phyloP scores from a whole-genome alignment of 2,797 vertebrate genomes.

The Streptopelia turtur region DNA sequence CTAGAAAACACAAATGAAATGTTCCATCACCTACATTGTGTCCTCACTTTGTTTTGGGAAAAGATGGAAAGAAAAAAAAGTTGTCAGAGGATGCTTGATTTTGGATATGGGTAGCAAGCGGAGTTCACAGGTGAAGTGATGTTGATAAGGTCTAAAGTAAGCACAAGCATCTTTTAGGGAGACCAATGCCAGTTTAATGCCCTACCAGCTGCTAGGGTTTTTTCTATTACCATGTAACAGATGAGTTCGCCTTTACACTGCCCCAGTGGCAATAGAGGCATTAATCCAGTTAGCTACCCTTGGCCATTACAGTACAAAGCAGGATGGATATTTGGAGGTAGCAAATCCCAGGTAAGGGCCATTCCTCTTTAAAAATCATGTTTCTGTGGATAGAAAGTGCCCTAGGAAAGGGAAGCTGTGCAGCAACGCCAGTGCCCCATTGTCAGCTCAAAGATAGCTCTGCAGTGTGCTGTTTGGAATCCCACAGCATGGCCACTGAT shows the following conservation, averaged over 20 bases:
- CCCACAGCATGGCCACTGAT: accelerated
- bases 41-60: neutral
- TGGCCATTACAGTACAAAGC: neutral
- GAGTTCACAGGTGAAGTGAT: neutral
- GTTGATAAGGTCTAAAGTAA: neutral
- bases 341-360: neutral
- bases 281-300: neutral
- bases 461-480: neutral
- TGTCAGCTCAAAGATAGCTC: neutral
- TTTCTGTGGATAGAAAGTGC: neutral
- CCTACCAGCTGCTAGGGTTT: neutral
- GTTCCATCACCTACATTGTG: neutral
- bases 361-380: neutral
- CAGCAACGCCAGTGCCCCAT: accelerated
- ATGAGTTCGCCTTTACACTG: neutral
- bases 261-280: neutral
- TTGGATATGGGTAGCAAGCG: neutral
- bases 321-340: neutral
- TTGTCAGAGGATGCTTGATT: neutral
- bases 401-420: neutral
- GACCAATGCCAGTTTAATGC: neutral
- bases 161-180: neutral
- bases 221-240: neutral
- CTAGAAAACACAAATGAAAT: neutral
- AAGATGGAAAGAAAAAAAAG: neutral